Evolutionary conservation across 2,888 invertebrate species (phyloP).

Genomic region (Tipula vernalis): DNA sequence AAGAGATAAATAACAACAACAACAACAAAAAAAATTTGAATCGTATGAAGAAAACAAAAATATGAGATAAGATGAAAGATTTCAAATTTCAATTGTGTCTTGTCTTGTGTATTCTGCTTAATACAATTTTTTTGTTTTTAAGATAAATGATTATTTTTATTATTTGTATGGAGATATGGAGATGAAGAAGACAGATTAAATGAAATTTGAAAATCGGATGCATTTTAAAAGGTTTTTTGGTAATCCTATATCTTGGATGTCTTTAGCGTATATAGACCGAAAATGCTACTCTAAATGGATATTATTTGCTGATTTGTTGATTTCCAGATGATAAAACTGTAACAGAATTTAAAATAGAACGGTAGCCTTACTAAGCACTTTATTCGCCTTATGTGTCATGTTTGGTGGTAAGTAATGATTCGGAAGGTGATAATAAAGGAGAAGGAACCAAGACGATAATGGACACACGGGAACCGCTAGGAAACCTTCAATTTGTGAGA

Average conservation of each 20-base stretch:
- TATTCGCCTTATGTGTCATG: neutral
- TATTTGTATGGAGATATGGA: neutral
- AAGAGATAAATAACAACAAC: neutral
- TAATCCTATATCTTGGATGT: neutral
- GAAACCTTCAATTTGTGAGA: too few relatives aligned
- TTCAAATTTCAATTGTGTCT: neutral
- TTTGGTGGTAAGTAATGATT: neutral
- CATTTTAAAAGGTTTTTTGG: neutral
- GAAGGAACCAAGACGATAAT: too few relatives aligned
- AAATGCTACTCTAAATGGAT: neutral
- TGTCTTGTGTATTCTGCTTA: neutral
- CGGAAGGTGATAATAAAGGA: too few relatives aligned
- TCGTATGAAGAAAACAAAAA: neutral
- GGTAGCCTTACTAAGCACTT: neutral
- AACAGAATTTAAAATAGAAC: neutral
- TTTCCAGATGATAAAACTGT: neutral
- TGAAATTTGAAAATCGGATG: neutral
- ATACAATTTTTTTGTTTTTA: neutral
- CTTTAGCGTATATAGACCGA: neutral
- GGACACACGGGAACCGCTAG: too few relatives aligned
- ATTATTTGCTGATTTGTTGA: neutral
- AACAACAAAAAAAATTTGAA: neutral
- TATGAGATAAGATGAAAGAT: neutral
- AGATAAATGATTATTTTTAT: neutral
- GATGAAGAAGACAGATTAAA: neutral